Percentiles rank a stretch among this genome's conserved stretches.
These are phyloP conservation scores for Cisticola juncidis DNA, from an alignment of 2,113 vertebrate species.

Conservation along the genomic window DNA sequence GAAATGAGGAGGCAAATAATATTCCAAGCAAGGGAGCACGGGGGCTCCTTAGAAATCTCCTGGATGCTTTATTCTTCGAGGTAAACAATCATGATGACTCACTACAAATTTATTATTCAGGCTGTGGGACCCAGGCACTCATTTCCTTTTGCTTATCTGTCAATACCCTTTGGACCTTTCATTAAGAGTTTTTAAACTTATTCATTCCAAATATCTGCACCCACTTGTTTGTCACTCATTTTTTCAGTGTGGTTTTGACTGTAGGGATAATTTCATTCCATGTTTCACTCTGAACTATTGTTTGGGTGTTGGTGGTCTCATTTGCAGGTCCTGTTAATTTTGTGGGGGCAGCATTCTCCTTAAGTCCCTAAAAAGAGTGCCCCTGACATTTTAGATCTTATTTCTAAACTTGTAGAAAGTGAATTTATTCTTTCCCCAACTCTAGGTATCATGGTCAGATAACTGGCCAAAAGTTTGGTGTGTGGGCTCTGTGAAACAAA, in stretches of 20 bases:
- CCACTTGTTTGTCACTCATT: background rate
- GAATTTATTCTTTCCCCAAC: background rate
- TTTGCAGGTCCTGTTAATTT: background rate
- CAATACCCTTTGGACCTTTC: background rate
- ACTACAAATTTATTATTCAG: slow-evolving; percentile 28
- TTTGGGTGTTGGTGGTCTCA: background rate
- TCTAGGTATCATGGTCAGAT: background rate
- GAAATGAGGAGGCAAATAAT: background rate
- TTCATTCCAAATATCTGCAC: background rate
- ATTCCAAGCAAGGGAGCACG: background rate
- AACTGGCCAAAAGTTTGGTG: background rate
- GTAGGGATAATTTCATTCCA: background rate
- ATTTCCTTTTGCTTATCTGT: slow-evolving; percentile 41
- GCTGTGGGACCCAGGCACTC: background rate
- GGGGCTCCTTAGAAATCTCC: slow-evolving; percentile 7
- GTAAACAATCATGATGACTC: slow-evolving; percentile 50
- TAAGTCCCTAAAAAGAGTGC: background rate
- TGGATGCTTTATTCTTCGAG: slow-evolving; percentile 1
- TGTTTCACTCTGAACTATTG: background rate
- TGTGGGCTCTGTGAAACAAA: background rate
- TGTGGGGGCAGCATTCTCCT: background rate
- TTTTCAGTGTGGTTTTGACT: background rate
- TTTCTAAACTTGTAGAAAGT: background rate
- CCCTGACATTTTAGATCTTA: background rate
- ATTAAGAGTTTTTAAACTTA: background rate